These are phyloP conservation scores for Lucinisca nassula DNA, from an alignment of 2,888 invertebrate genomes.

Conservation along the genomic window DNA sequence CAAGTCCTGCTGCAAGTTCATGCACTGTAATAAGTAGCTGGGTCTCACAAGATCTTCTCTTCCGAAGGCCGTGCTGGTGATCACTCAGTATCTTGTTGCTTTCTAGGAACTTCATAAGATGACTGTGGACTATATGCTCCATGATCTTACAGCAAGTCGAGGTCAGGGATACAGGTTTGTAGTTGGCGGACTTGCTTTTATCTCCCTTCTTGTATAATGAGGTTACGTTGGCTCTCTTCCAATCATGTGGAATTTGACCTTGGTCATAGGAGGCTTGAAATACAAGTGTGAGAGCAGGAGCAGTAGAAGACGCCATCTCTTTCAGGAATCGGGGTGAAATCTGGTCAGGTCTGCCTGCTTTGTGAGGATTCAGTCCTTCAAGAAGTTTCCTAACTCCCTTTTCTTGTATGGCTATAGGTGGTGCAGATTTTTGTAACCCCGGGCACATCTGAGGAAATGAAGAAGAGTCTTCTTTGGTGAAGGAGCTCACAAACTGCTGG, in stretches of 20 bases:
- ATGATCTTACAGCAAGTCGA: neutral
- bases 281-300: neutral
- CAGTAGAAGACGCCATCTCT: neutral
- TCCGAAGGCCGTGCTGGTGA: neutral
- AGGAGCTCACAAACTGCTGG: neutral
- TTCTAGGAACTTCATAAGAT: neutral
- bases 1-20: neutral
- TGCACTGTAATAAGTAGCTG: neutral
- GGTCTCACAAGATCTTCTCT: neutral
- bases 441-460: neutral
- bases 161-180: neutral
- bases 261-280: neutral
- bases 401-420: neutral
- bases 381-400: neutral
- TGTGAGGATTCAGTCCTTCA: neutral
- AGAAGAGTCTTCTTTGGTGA: neutral
- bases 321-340: neutral
- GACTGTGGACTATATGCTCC: neutral
- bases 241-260: neutral
- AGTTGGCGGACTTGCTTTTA: neutral
- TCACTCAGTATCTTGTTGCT: neutral
- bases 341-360: neutral
- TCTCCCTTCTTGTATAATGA: neutral
- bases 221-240: neutral
- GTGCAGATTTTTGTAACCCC: neutral